Conservation (phyloP, 1,140 invertebrate species). For the Oppia nitens region DNA sequence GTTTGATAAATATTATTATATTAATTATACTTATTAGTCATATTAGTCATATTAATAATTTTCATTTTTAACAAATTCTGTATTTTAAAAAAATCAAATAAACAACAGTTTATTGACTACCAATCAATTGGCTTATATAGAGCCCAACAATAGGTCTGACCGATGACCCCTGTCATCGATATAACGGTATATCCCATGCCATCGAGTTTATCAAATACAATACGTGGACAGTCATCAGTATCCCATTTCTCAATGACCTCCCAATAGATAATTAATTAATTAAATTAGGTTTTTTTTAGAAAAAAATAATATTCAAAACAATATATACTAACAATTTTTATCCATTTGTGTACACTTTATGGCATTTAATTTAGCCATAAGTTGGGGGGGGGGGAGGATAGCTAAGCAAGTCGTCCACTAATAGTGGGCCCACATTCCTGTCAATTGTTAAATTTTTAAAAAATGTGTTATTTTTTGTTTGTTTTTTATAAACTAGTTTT, state of each 20-base stretch:
- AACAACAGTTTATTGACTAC: no score
- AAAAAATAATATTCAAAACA: no score
- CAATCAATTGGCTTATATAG: conserved; percentile 22
- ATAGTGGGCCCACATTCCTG: conserved; percentile 21
- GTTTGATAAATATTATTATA: no score
- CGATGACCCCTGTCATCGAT: conserved; percentile 30
- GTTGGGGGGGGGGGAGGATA: conserved; percentile 17
- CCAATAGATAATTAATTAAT: no score
- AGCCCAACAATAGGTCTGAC: conserved; percentile 35
- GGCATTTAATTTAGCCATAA: conserved; percentile 27
- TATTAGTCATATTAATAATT: no score
- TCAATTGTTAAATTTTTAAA: neutral
- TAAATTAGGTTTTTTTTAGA: no score
- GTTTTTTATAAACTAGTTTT: no score
- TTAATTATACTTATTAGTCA: no score
- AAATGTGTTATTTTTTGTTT: no score
- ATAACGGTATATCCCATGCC: conserved; percentile 27
- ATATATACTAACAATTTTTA: conserved; percentile 29
- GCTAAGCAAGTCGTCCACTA: conserved; percentile 18
- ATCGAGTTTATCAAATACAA: conserved; percentile 31
- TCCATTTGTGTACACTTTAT: conserved; percentile 25
- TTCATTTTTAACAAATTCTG: no score
- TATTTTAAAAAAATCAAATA: no score
- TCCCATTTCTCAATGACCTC: conserved; percentile 30
- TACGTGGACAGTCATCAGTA: conserved; percentile 26